phyloP scores from a whole-genome alignment of 2,888 invertebrate genomes.

The Lasiommata megera region DNA sequence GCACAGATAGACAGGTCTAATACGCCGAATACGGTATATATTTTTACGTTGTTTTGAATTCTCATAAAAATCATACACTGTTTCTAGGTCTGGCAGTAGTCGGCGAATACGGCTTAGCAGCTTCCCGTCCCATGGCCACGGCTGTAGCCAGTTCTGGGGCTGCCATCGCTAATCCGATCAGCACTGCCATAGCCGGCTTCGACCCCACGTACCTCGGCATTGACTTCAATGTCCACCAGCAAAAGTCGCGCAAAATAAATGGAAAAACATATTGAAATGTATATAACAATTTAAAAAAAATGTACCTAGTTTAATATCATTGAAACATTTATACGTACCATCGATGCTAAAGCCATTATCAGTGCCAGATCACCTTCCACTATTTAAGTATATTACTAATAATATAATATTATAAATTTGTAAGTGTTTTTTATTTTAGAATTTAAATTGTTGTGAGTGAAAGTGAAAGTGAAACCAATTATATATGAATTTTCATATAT shows the following conservation, averaged over 20 bases:
- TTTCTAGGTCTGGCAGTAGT: constrained; percentile 82
- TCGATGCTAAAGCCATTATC: too few relatives aligned
- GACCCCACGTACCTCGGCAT: constrained; percentile 65
- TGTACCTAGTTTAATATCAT: not conserved
- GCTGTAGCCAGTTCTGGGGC: constrained; percentile 87
- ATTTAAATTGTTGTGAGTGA: too few relatives aligned
- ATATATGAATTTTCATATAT: too few relatives aligned
- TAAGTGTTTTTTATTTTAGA: too few relatives aligned
- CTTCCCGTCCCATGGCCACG: constrained; percentile 86
- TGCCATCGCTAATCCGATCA: constrained; percentile 86
- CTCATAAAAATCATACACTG: too few relatives aligned
- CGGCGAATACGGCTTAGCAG: constrained; percentile 86
- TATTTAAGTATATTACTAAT: too few relatives aligned
- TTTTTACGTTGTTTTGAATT: too few relatives aligned
- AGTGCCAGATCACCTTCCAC: too few relatives aligned
- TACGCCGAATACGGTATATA: too few relatives aligned
- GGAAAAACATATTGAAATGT: constrained; percentile 12
- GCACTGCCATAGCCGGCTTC: constrained; percentile 88
- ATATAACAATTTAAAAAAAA: not conserved
- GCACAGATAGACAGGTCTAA: too few relatives aligned
- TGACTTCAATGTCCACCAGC: constrained; percentile 46
- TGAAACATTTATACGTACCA: not conserved
- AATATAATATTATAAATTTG: too few relatives aligned
- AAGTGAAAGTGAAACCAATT: too few relatives aligned
- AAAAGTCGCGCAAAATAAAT: constrained; percentile 26